These are phyloP conservation scores for Cosmia trapezina DNA, from an alignment of 2,888 invertebrate species.

Conservation along the genomic window DNA sequence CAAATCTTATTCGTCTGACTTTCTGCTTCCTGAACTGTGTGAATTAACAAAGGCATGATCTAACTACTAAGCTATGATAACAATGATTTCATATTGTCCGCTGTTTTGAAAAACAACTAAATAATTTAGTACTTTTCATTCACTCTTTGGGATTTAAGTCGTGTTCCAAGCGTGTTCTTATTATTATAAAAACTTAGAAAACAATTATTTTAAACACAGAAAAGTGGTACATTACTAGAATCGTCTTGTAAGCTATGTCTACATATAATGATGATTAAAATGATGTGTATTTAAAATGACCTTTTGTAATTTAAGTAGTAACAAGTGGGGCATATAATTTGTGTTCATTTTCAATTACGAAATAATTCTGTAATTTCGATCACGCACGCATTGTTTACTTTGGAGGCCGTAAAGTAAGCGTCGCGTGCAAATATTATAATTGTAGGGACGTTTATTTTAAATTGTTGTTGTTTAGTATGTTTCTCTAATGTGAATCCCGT, in stretches of 20 bases:
- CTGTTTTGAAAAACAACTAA: not conserved
- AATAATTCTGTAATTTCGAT: slow-evolving; percentile 64
- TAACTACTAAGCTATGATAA: not conserved
- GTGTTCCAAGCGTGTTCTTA: not conserved
- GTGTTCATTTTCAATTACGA: slow-evolving; percentile 72
- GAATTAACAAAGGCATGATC: not conserved
- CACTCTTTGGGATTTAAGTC: not conserved
- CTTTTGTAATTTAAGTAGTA: slow-evolving; percentile 48
- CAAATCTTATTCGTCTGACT: slow-evolving; percentile 13
- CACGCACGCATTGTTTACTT: slow-evolving; percentile 69
- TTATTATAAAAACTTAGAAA: not conserved
- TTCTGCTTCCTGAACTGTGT: slow-evolving; percentile 7
- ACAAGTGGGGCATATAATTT: slow-evolving; percentile 65
- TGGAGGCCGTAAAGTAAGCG: slow-evolving; percentile 65
- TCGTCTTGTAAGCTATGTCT: slow-evolving; percentile 1
- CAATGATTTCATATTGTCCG: not conserved
- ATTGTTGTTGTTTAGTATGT: slow-evolving; percentile 35
- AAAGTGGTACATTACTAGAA: slow-evolving; percentile 16
- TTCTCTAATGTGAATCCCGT: not conserved
- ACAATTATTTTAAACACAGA: not conserved
- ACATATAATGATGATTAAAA: slow-evolving; percentile 48
- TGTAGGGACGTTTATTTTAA: slow-evolving; percentile 50
- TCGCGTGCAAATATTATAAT: slow-evolving; percentile 51
- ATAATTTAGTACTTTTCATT: not conserved
- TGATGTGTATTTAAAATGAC: slow-evolving; percentile 48